A percentile compares a stretch with the other conserved stretches of the same genome.
Evolutionary conservation across 2,113 vertebrate species (phyloP).

Genomic region (Malurus melanocephalus): DNA sequence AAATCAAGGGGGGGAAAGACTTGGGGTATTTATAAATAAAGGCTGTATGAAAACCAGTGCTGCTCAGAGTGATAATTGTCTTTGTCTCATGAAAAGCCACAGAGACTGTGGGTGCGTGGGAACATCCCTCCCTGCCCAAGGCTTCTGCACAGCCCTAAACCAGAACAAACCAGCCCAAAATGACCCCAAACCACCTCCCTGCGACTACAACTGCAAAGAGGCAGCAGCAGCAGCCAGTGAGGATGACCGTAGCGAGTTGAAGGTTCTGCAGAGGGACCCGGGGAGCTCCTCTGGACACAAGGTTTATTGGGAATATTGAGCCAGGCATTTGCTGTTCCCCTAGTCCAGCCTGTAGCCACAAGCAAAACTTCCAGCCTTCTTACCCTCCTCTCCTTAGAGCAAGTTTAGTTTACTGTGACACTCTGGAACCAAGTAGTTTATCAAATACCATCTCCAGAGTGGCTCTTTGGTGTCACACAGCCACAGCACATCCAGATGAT

Average conservation of each 20-base stretch:
- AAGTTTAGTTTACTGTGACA: background rate
- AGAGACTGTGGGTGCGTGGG: background rate
- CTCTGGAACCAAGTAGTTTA: background rate
- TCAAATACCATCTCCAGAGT: background rate
- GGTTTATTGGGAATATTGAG: background rate
- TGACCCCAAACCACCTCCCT: background rate
- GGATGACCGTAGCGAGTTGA: accelerated
- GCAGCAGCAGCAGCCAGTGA: background rate
- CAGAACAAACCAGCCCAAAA: background rate
- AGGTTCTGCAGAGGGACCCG: accelerated
- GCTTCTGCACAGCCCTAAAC: background rate
- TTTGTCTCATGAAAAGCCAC: background rate
- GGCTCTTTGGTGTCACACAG: background rate
- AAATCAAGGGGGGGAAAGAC: background rate
- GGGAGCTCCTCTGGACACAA: accelerated
- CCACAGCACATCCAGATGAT: background rate
- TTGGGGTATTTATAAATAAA: slow-evolving; percentile 37
- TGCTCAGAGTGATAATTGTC: background rate
- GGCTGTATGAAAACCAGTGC: background rate
- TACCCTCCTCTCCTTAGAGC: accelerated
- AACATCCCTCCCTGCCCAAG: background rate
- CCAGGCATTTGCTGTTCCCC: background rate
- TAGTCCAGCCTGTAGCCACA: background rate
- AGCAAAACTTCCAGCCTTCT: background rate
- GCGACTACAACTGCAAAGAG: background rate